Conservation (phyloP, 2,888 invertebrate genomes). For the Dione vanillae region DNA sequence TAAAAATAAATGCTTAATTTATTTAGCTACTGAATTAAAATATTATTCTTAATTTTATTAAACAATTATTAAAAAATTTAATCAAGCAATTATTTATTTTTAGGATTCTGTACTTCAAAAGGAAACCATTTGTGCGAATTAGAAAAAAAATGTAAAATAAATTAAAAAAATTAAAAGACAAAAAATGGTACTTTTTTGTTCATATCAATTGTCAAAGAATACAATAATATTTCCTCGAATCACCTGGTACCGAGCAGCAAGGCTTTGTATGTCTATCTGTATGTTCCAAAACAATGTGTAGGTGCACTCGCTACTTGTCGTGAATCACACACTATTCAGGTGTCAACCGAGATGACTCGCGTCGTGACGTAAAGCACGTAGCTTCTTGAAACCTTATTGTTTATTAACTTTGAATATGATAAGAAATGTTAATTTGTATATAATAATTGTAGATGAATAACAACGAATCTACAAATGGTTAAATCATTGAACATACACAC, state of each 20-base stretch:
- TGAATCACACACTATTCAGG: slow-evolving; percentile 23
- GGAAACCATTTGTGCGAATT: too few species aligned
- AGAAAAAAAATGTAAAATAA: too few species aligned
- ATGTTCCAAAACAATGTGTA: neutral
- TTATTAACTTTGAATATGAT: neutral
- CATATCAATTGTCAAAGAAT: neutral
- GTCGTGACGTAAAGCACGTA: slow-evolving; percentile 25
- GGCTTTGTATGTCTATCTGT: slow-evolving; percentile 8
- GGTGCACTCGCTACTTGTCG: neutral
- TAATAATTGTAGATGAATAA: neutral
- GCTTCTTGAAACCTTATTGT: slow-evolving; percentile 15
- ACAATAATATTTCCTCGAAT: slow-evolving; percentile 1
- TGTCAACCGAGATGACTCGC: slow-evolving; percentile 15
- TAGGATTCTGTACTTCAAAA: too few species aligned
- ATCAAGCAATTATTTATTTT: too few species aligned
- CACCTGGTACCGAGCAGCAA: neutral
- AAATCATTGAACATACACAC: too few species aligned
- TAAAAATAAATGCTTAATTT: too few species aligned
- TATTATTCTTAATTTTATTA: too few species aligned
- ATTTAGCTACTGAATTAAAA: too few species aligned
- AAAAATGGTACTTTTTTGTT: too few species aligned
- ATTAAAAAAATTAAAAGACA: too few species aligned
- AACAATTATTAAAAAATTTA: too few species aligned
- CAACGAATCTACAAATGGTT: too few species aligned
- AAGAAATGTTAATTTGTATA: neutral